A percentile compares a stretch with the other conserved stretches of the same genome.
Evolutionary conservation across 2,888 invertebrate species (phyloP).

Genomic region (Sphinx pinastri): DNA sequence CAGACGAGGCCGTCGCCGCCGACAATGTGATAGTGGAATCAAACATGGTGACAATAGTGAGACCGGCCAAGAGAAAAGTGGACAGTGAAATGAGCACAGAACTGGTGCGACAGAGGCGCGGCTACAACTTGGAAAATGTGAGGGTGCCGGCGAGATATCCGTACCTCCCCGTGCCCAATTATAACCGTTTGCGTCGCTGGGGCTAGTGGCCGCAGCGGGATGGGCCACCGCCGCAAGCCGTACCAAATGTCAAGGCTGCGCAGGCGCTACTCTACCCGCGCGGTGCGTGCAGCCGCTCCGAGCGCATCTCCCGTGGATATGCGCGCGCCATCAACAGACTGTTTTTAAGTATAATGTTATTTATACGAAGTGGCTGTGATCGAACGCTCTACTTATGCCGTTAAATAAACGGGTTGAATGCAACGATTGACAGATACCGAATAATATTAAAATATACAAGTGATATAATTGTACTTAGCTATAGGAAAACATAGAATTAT

Average conservation of each 20-base stretch:
- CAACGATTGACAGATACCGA: constrained; percentile 64
- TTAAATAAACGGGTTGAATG: constrained; percentile 54
- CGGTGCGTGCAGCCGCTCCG: constrained; percentile 42
- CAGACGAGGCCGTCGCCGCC: constrained; percentile 67
- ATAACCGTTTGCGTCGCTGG: constrained; percentile 76
- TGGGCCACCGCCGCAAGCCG: constrained; percentile 45
- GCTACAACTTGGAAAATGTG: constrained; percentile 80
- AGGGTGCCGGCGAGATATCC: constrained; percentile 78
- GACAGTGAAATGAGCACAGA: constrained; percentile 52
- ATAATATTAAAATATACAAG: neutral
- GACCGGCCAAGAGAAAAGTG: constrained; percentile 56
- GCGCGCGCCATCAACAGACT: constrained; percentile 54
- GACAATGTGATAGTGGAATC: constrained; percentile 78
- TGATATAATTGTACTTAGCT: constrained; percentile 19
- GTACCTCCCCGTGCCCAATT: constrained; percentile 72
- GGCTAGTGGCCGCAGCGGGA: constrained; percentile 64
- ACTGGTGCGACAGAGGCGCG: constrained; percentile 70
- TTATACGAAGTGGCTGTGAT: constrained; percentile 77
- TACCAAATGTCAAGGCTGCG: constrained; percentile 77
- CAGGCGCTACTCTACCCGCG: constrained; percentile 52
- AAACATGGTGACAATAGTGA: constrained; percentile 69
- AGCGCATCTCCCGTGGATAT: constrained; percentile 52
- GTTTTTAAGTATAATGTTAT: constrained; percentile 59
- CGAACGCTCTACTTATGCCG: constrained; percentile 65
- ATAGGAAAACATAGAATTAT: constrained; percentile 15